phyloP scores from a whole-genome alignment of 2,888 invertebrate species.

The Dicycla oo region DNA sequence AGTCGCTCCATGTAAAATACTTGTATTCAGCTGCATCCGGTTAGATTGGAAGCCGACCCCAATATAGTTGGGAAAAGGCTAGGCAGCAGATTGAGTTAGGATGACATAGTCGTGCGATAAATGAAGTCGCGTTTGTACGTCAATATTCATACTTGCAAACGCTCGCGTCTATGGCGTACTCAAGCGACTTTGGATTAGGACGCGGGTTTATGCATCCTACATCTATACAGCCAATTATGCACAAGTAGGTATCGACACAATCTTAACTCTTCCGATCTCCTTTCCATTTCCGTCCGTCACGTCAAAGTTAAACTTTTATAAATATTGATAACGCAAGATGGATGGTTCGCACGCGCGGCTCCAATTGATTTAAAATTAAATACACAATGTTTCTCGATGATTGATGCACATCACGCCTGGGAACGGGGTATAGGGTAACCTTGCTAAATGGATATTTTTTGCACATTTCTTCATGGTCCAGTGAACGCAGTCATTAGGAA shows the following conservation, averaged over 20 bases:
- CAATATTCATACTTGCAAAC: not conserved
- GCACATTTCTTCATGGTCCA: conserved; percentile 65
- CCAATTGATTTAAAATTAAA: conserved; percentile 90
- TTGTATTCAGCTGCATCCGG: no score
- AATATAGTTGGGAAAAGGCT: no score
- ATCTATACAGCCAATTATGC: conserved; percentile 18
- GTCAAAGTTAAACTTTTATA: conserved; percentile 75
- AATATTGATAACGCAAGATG: conserved; percentile 88
- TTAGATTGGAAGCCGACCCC: no score
- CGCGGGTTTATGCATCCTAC: not conserved
- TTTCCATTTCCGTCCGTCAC: conserved; percentile 74
- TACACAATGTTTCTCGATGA: conserved; percentile 78
- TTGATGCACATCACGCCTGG: conserved; percentile 86
- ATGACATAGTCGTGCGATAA: not conserved
- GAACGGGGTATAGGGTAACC: conserved; percentile 80
- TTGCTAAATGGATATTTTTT: conserved; percentile 74
- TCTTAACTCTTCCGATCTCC: conserved; percentile 38
- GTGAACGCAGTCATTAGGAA: conserved; percentile 67
- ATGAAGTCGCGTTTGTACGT: not conserved
- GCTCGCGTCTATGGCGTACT: no score
- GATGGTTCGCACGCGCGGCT: conserved; percentile 85
- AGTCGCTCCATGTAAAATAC: no score
- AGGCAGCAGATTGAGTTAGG: no score
- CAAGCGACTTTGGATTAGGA: not conserved
- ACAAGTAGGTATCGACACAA: conserved; percentile 29